A percentile compares a stretch with the other conserved stretches of the same genome.
Conservation (phyloP, 2,113 vertebrate species). For the Callipepla squamata region DNA sequence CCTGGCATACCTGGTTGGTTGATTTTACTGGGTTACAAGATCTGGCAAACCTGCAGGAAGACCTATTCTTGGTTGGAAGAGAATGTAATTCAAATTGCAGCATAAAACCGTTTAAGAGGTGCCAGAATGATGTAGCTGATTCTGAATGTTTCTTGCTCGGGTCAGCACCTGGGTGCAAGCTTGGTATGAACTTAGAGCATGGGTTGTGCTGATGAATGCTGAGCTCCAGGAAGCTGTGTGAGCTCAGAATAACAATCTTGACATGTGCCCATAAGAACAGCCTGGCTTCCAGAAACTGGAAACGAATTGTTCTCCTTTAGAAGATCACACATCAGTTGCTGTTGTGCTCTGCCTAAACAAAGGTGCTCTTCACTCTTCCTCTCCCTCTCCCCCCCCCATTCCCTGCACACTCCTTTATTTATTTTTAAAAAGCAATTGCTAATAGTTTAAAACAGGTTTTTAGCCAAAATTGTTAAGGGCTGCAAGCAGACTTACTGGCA, state of each 20-base stretch:
- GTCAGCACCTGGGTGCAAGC: background rate
- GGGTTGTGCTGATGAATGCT: background rate
- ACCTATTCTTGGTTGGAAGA: background rate
- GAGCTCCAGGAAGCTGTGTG: background rate
- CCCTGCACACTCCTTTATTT: background rate
- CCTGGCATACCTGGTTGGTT: background rate
- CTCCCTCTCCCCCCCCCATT: background rate
- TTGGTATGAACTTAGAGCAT: background rate
- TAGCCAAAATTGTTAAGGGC: constrained; percentile 76
- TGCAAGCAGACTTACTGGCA: constrained; percentile 78
- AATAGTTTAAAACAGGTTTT: constrained; percentile 73
- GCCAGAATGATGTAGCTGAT: background rate
- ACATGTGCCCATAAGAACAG: background rate
- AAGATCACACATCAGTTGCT: background rate
- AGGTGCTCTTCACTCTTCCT: background rate
- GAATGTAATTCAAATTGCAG: background rate
- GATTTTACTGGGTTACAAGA: background rate
- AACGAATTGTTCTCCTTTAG: background rate
- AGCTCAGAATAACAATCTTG: background rate
- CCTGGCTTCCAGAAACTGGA: background rate
- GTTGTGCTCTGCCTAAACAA: background rate
- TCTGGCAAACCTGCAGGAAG: background rate
- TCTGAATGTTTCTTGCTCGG: background rate
- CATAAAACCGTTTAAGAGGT: background rate
- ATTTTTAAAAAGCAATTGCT: constrained; percentile 50